Evolutionary conservation across 2,888 invertebrate species (phyloP).

Genomic region (Chloroclystis v-ata): DNA sequence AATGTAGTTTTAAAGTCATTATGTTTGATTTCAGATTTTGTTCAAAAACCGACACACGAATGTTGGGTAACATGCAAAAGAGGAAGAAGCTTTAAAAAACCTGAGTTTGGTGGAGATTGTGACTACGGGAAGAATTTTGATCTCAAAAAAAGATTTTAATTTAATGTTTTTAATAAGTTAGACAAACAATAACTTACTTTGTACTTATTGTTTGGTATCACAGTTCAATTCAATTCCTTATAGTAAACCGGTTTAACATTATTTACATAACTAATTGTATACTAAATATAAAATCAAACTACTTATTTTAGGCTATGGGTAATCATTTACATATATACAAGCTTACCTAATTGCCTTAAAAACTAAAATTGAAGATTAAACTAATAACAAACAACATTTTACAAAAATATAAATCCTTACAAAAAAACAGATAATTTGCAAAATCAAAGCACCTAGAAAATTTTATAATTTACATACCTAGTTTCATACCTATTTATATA

Average conservation of each 20-base stretch:
- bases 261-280: neutral
- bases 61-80: conserved; percentile 73
- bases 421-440: too few relatives aligned
- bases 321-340: too few relatives aligned
- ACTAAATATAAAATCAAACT: too few relatives aligned
- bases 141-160: conserved; percentile 34
- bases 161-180: conserved; percentile 41
- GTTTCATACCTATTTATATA: too few relatives aligned
- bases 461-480: too few relatives aligned
- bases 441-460: too few relatives aligned
- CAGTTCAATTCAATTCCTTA: conserved; percentile 37
- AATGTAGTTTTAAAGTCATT: too few relatives aligned
- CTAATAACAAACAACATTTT: too few relatives aligned
- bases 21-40: conserved; percentile 50
- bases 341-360: neutral
- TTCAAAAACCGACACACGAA: conserved; percentile 63
- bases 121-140: conserved; percentile 40
- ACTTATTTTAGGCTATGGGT: neutral
- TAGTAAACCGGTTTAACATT: conserved; percentile 30
- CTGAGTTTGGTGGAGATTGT: conserved; percentile 48
- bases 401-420: too few relatives aligned
- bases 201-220: conserved; percentile 76
- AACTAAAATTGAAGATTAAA: too few relatives aligned
- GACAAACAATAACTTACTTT: conserved; percentile 68
- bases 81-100: conserved; percentile 69